Evolutionary conservation across 2,113 vertebrate species (phyloP), one percentile per base, ranked within the genome.

Genomic region (Albula goreensis): DNA sequence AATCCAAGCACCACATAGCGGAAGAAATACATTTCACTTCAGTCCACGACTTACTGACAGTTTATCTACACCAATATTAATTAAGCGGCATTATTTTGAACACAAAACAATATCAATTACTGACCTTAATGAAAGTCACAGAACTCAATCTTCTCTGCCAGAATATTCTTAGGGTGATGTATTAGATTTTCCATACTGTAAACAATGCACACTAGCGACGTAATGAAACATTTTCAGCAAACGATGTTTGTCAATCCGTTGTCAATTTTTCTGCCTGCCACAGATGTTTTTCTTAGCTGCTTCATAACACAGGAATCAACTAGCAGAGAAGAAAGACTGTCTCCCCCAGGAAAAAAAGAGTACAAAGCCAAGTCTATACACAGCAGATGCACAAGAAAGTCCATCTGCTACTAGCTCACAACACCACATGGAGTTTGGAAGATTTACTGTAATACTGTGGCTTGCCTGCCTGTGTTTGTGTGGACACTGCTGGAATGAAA

Each of bases 271-370:
- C 96, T 93, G 95, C 97, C 97, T 98, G 97, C 97, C 97, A 98
- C 97, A 99, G 97, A 99, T 99, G 98, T 98, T 99, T 96, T 98
- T 97, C 97, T 97, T 97, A 96, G 97, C 96, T 96, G 97, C 97
- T 98, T 96, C 97, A 97, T 96, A 97, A 98, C 98, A 97, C 97
- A 98, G 97, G 97, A 98, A 98, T 98, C 97, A 96, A 97, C 97
- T 97, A 97, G 96, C 97, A 96, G 93, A 97, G 97, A 98, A 97
- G 97, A 98, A 98, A 98, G 97, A 94, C 96, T 95, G 95, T 97
- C 96, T 98, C 97, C 97, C 98, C 95, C 96, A 97, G 96, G 97
- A 98, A 96, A 98, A 96, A 96, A 97, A 96, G 94, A 98, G 97
- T 97, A 98, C 97, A 99, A 99, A 99, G 97, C 96, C 97, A 96